phyloP scores from a whole-genome alignment of 2,888 invertebrate species.

The Acleris emargana region DNA sequence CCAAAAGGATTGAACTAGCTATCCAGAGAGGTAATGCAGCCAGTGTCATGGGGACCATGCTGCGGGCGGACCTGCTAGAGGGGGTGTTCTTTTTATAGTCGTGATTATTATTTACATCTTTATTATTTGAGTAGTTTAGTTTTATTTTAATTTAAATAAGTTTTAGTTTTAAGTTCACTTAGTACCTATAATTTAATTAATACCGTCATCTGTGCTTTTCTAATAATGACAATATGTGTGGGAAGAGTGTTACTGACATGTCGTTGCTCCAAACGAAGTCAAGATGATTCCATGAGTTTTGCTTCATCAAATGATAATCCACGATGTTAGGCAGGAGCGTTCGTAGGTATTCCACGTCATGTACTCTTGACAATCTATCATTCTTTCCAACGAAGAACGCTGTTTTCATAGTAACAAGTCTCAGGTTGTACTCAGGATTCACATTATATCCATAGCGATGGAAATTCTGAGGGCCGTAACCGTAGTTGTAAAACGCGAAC shows the following conservation, averaged over 20 bases:
- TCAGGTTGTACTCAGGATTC: conserved; percentile 48
- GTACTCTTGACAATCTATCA: conserved; percentile 72
- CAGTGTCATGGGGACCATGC: too few species aligned
- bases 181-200: too few species aligned
- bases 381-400: conserved; percentile 74
- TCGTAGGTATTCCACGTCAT: conserved; percentile 39
- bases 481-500: conserved; percentile 46
- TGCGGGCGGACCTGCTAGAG: too few species aligned
- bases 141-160: too few species aligned
- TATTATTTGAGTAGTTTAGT: too few species aligned
- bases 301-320: conserved; percentile 45
- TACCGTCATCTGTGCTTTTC: background rate
- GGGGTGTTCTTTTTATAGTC: too few species aligned
- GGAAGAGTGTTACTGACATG: conserved; percentile 51
- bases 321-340: conserved; percentile 49
- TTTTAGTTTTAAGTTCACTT: too few species aligned
- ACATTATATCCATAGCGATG: conserved; percentile 40
- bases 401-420: conserved; percentile 48
- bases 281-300: conserved; percentile 50
- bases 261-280: conserved; percentile 52
- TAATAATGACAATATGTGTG: conserved; percentile 45
- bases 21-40: too few species aligned
- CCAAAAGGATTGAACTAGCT: too few species aligned
- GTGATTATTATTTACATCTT: too few species aligned
- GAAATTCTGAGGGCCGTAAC: conserved; percentile 43